These are phyloP conservation scores for Euzophera pinguis DNA, from an alignment of 2,888 invertebrate species.

Conservation along the genomic window DNA sequence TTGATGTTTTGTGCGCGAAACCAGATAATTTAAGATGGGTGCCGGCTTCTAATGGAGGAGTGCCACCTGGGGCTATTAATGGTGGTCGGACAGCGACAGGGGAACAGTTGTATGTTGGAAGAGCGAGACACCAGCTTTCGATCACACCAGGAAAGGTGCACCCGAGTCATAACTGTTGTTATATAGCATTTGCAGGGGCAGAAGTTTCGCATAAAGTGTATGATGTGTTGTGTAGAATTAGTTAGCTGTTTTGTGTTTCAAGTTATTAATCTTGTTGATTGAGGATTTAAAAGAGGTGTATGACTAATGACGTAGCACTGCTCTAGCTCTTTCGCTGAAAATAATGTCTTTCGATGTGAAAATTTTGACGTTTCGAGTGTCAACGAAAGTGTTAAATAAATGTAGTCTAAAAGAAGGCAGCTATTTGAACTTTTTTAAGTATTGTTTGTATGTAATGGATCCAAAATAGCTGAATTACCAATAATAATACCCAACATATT, in stretches of 20 bases:
- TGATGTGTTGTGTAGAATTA: slow-evolving; percentile 61
- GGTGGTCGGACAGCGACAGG: slow-evolving; percentile 72
- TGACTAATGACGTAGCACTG: no score
- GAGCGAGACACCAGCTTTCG: slow-evolving; percentile 77
- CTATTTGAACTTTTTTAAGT: no score
- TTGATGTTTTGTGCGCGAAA: slow-evolving; percentile 61
- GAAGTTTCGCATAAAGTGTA: slow-evolving; percentile 67
- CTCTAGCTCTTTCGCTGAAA: no score
- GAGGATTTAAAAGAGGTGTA: no score
- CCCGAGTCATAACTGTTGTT: slow-evolving; percentile 61
- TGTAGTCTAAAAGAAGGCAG: no score
- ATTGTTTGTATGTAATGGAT: no score
- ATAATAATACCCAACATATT: no score
- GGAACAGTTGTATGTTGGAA: slow-evolving; percentile 76
- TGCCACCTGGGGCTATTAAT: slow-evolving; percentile 76
- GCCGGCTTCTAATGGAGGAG: slow-evolving; percentile 69
- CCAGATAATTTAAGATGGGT: slow-evolving; percentile 73
- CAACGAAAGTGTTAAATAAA: no score
- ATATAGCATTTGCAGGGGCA: slow-evolving; percentile 61
- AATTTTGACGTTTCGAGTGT: no score
- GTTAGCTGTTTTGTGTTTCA: slow-evolving; percentile 30
- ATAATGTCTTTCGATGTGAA: no score
- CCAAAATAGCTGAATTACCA: no score
- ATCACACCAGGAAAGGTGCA: slow-evolving; percentile 80
- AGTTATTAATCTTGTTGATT: no score